phyloP scores from a whole-genome alignment of 2,113 vertebrate genomes.

The Puntigrus tetrazona region DNA sequence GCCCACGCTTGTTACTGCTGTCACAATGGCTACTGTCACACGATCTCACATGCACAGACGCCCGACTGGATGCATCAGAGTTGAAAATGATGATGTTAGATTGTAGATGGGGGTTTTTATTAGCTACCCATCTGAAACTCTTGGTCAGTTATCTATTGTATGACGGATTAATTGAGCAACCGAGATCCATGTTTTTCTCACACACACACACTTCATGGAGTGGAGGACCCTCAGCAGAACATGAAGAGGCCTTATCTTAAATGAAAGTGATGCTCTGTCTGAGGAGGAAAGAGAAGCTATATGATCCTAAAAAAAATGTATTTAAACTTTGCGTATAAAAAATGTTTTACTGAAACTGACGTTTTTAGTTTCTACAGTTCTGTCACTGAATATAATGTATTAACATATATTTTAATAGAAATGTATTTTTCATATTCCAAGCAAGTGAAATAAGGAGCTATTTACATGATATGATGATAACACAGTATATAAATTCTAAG shows the following conservation, averaged over 20 bases:
- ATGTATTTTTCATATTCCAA: not conserved
- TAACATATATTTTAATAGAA: not conserved
- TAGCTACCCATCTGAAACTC: not conserved
- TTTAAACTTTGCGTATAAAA: not conserved
- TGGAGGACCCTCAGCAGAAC: not conserved
- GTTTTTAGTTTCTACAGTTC: not conserved
- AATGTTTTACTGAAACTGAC: not conserved
- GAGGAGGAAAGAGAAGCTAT: not conserved
- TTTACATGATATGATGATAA: not conserved
- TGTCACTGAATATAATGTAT: not conserved
- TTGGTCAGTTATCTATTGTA: not conserved
- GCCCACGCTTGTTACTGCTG: constrained; percentile 30
- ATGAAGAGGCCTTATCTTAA: not conserved
- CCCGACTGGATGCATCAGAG: not conserved
- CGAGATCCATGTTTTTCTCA: not conserved
- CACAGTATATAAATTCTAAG: too few relatives aligned
- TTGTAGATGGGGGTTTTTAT: not conserved
- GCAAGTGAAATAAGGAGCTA: not conserved
- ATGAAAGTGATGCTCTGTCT: not conserved
- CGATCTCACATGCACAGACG: not conserved
- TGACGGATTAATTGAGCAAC: not conserved
- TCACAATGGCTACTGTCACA: constrained; percentile 29
- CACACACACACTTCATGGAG: not conserved
- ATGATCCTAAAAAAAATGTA: not conserved
- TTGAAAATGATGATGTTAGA: not conserved